Percentiles rank a stretch among this genome's conserved stretches.
These are phyloP conservation scores for Gracilinanus agilis DNA, from an alignment of 2,113 vertebrate species.

Conservation along the genomic window DNA sequence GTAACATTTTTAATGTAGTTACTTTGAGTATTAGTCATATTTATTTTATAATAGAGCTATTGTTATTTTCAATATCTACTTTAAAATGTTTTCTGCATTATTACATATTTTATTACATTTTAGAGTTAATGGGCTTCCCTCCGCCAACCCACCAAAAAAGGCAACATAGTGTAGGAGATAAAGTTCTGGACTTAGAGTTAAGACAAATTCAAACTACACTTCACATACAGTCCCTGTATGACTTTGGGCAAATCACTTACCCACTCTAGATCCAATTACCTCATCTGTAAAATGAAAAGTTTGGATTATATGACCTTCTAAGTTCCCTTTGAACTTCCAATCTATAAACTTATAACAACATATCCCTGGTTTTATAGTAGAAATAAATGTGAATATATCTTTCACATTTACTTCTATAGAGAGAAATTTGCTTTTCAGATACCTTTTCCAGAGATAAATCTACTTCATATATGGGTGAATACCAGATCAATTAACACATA, in stretches of 20 bases:
- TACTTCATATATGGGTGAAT: neutral
- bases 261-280: neutral
- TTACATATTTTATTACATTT: neutral
- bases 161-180: neutral
- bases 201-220: neutral
- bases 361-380: neutral
- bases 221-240: neutral
- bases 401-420: neutral
- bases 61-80: neutral
- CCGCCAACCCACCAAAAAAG: neutral
- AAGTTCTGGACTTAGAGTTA: neutral
- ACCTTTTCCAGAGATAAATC: neutral
- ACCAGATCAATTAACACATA: neutral
- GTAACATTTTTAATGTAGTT: neutral
- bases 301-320: too few species aligned
- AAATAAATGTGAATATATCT: neutral
- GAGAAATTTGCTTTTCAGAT: neutral
- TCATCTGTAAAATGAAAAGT: neutral
- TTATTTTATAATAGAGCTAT: neutral
- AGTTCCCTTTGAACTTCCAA: too few species aligned
- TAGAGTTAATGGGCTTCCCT: neutral
- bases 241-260: neutral
- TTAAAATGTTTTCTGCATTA: neutral
- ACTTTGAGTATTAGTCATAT: neutral
- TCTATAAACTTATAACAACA: neutral